Evolutionary conservation across 2,113 vertebrate species (phyloP).

Genomic region (Pangasianodon hypophthalmus): DNA sequence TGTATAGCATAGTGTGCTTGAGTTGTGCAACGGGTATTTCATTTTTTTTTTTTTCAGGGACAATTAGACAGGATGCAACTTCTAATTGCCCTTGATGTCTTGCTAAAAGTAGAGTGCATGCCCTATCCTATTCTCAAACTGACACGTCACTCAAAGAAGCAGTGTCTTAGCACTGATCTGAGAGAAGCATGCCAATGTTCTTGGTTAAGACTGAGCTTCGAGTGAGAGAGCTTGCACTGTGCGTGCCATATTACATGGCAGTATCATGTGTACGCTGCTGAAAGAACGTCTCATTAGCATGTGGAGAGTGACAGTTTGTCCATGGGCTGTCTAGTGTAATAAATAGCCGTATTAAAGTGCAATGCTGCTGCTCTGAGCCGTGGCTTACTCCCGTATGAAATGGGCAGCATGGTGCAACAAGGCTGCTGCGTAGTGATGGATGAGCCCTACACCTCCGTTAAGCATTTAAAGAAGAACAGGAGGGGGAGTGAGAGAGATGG

Average conservation of each 20-base stretch:
- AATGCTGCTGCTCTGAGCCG: slow-evolving; percentile 55
- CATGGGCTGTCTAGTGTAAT: slow-evolving; percentile 56
- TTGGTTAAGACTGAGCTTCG: not conserved
- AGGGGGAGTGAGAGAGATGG: not conserved
- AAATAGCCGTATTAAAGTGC: slow-evolving; percentile 69
- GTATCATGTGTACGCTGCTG: not conserved
- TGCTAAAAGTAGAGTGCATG: not conserved
- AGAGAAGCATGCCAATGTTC: not conserved
- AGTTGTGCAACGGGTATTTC: not conserved
- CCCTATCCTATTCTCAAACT: not conserved
- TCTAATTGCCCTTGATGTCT: not conserved
- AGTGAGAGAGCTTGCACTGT: not conserved
- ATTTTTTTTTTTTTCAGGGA: not conserved
- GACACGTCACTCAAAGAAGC: not conserved
- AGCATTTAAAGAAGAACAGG: slow-evolving; percentile 69
- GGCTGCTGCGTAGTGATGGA: slow-evolving; percentile 67
- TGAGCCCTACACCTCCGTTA: slow-evolving; percentile 66
- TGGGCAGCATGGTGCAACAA: slow-evolving; percentile 61
- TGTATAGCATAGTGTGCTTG: not conserved
- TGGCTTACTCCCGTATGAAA: slow-evolving; percentile 70
- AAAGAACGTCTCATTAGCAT: slow-evolving; percentile 23
- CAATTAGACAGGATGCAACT: not conserved
- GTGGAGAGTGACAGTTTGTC: slow-evolving; percentile 60
- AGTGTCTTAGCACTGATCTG: not conserved
- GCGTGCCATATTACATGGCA: not conserved